These are phyloP conservation scores for Orycteropus afer DNA, from an alignment of 2,113 vertebrate species.

Conservation along the genomic window DNA sequence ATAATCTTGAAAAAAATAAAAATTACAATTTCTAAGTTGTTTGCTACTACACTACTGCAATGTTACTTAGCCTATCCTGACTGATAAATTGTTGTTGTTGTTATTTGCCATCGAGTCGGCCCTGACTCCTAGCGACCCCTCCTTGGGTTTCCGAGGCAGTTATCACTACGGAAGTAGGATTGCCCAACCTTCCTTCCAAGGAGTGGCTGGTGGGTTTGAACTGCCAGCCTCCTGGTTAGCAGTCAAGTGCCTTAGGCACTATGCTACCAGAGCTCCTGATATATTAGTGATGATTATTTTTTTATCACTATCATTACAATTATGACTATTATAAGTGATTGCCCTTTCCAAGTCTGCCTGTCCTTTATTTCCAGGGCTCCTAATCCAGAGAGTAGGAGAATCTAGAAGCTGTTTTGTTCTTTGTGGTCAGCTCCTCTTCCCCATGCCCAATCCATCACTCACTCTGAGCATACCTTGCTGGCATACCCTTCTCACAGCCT, in stretches of 20 bases:
- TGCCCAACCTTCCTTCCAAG: too few species aligned
- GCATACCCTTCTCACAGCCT: neutral
- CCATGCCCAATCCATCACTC: neutral
- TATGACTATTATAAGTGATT: neutral
- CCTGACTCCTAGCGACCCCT: too few species aligned
- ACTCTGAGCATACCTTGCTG: neutral
- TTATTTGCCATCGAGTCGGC: too few species aligned
- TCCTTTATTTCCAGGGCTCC: neutral
- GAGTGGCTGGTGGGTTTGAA: too few species aligned
- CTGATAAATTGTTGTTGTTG: too few species aligned
- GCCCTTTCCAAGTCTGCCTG: neutral
- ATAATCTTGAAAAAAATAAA: neutral
- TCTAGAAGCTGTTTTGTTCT: neutral
- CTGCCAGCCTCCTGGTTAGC: too few species aligned
- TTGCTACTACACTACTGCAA: neutral
- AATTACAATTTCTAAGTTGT: neutral
- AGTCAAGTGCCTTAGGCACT: too few species aligned
- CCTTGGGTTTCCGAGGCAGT: too few species aligned
- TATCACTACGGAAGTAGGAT: too few species aligned
- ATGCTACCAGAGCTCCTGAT: too few species aligned
- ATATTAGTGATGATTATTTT: neutral
- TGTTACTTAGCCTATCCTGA: neutral
- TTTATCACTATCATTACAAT: neutral
- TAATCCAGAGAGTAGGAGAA: neutral
- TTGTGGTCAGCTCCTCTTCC: neutral